These are phyloP conservation scores for Phycodurus eques DNA, from an alignment of 2,113 vertebrate genomes.

Conservation along the genomic window DNA sequence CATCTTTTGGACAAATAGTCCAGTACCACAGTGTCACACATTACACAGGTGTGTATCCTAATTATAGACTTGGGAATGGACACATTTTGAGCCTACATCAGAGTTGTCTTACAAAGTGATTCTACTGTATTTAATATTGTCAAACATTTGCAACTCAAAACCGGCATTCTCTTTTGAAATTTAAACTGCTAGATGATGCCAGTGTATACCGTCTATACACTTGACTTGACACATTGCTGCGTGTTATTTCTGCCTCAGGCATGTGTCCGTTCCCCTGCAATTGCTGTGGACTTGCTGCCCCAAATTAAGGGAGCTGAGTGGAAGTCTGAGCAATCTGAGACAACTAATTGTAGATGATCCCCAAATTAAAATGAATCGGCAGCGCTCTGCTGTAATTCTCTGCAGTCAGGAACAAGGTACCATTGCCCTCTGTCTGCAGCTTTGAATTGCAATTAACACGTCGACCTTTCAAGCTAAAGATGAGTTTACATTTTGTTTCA, in stretches of 20 bases:
- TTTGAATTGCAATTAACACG: background rate
- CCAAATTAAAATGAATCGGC: constrained; percentile 68
- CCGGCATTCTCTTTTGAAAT: background rate
- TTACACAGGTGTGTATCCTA: constrained; percentile 41
- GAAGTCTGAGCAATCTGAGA: constrained; percentile 66
- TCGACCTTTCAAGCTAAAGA: background rate
- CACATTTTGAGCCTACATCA: background rate
- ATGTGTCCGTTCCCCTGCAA: constrained; percentile 77
- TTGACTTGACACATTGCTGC: background rate
- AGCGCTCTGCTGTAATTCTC: constrained; percentile 72
- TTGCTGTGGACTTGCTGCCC: constrained; percentile 75
- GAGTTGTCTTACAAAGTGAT: background rate
- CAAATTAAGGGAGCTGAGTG: constrained; percentile 75
- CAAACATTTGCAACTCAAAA: no score
- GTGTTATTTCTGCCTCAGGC: constrained; percentile 19
- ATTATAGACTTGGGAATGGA: background rate
- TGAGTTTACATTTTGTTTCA: background rate
- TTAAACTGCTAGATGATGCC: background rate
- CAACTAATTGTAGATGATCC: constrained; percentile 63
- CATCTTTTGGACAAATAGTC: constrained; percentile 3
- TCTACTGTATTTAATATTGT: no score
- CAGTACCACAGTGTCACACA: constrained; percentile 51
- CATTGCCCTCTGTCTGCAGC: background rate
- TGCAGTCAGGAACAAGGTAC: constrained; percentile 40
- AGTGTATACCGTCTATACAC: no score